These are phyloP conservation scores for Pipistrellus kuhlii DNA, from an alignment of 2,797 vertebrate genomes.

Conservation along the genomic window DNA sequence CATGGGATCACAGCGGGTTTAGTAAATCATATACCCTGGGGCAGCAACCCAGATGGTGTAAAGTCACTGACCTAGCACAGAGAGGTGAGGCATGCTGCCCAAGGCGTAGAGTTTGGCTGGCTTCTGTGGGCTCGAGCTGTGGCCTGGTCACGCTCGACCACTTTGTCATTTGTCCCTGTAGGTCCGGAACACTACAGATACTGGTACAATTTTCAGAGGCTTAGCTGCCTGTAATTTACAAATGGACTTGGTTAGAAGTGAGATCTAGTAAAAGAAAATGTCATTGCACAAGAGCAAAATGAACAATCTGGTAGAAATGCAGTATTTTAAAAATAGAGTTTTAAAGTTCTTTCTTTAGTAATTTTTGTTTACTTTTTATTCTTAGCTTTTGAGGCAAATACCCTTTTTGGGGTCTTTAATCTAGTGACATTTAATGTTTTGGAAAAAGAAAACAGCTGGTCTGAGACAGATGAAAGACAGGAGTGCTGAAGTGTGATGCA, in stretches of 20 bases:
- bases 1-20: constrained; percentile 60
- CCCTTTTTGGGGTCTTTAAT: neutral
- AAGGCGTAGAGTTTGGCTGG: neutral
- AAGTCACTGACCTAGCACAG: constrained; percentile 38
- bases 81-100: neutral
- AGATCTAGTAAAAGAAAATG: constrained; percentile 77
- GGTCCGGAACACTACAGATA: constrained; percentile 74
- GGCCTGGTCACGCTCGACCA: constrained; percentile 50
- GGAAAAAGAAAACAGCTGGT: constrained; percentile 46
- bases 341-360: neutral
- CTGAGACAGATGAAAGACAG: neutral
- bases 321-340: constrained; percentile 42
- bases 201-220: constrained; percentile 67
- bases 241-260: constrained; percentile 78
- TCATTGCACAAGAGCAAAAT: constrained; percentile 71
- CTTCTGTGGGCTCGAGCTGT: neutral
- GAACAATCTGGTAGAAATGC: constrained; percentile 8
- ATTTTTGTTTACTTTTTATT: constrained; percentile 51
- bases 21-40: neutral
- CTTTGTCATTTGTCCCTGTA: constrained; percentile 61
- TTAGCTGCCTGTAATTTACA: constrained; percentile 68
- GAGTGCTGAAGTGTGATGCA: neutral
- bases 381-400: constrained; percentile 41
- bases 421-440: constrained; percentile 27
- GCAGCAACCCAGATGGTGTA: neutral